These are phyloP conservation scores for Erynnis tages DNA, from an alignment of 2,888 invertebrate genomes.

Conservation along the genomic window DNA sequence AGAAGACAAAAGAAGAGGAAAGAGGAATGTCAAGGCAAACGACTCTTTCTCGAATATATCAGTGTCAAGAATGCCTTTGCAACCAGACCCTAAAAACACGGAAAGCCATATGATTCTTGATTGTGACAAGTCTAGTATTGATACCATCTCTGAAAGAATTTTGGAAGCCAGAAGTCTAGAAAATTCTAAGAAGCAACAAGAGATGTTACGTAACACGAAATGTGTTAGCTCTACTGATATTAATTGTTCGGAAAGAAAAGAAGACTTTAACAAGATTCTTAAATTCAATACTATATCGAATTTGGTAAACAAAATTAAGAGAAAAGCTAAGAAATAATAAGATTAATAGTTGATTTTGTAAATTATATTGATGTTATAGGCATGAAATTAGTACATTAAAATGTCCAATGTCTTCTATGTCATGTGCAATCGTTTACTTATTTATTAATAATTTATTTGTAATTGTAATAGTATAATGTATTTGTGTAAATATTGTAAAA, in stretches of 20 bases:
- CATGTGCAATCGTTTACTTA: too few species aligned
- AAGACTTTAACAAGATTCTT: background rate
- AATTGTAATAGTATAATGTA: background rate
- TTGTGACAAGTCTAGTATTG: background rate
- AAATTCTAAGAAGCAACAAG: background rate
- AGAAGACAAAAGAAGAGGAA: slow-evolving; percentile 31
- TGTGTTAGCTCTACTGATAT: background rate
- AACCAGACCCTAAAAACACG: background rate
- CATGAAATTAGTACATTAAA: too few species aligned
- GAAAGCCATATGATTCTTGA: background rate
- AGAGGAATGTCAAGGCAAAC: slow-evolving; percentile 31
- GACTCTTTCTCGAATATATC: slow-evolving; percentile 54
- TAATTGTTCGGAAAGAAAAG: slow-evolving; percentile 3
- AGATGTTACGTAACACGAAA: background rate
- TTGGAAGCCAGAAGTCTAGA: background rate
- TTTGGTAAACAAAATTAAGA: slow-evolving; percentile 4
- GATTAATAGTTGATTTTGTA: too few species aligned
- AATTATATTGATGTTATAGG: background rate
- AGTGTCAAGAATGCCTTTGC: slow-evolving; percentile 35
- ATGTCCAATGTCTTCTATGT: too few species aligned
- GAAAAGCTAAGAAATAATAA: background rate
- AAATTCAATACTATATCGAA: background rate
- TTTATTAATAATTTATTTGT: background rate
- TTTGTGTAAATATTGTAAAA: background rate
- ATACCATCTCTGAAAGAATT: background rate